These are phyloP conservation scores for Atopsyche davidsoni DNA, from an alignment of 1,140 invertebrate species.

Conservation along the genomic window DNA sequence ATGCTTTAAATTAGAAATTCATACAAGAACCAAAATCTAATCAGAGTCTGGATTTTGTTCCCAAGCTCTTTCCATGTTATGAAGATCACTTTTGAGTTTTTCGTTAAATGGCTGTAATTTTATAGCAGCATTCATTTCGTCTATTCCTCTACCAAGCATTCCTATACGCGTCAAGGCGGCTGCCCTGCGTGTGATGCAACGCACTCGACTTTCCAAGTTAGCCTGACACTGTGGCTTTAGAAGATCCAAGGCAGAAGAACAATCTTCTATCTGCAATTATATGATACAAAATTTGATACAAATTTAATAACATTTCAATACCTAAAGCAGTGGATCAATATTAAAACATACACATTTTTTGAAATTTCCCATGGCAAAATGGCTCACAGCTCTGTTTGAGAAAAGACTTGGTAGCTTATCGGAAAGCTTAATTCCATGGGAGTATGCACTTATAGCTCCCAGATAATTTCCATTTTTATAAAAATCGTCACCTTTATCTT, in stretches of 20 bases:
- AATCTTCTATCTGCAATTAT: constrained; percentile 45
- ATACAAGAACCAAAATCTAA: no score
- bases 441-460: constrained; percentile 74
- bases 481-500: constrained; percentile 76
- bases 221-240: constrained; percentile 62
- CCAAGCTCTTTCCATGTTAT: constrained; percentile 47
- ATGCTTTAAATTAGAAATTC: background rate
- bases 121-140: constrained; percentile 66
- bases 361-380: constrained; percentile 68
- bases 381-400: constrained; percentile 68
- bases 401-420: constrained; percentile 68
- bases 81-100: constrained; percentile 42
- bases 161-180: constrained; percentile 66
- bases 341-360: constrained; percentile 52
- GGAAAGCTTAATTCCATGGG: constrained; percentile 69
- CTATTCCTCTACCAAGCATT: constrained; percentile 63
- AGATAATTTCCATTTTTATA: constrained; percentile 68
- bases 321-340: background rate
- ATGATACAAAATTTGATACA: background rate
- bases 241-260: constrained; percentile 62
- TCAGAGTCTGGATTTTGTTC: constrained; percentile 45
- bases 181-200: constrained; percentile 64
- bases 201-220: constrained; percentile 63
- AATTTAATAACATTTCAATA: background rate
- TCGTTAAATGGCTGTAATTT: constrained; percentile 51